These are phyloP conservation scores for Torymus tubicola DNA, from an alignment of 2,888 invertebrate genomes.

Conservation along the genomic window DNA sequence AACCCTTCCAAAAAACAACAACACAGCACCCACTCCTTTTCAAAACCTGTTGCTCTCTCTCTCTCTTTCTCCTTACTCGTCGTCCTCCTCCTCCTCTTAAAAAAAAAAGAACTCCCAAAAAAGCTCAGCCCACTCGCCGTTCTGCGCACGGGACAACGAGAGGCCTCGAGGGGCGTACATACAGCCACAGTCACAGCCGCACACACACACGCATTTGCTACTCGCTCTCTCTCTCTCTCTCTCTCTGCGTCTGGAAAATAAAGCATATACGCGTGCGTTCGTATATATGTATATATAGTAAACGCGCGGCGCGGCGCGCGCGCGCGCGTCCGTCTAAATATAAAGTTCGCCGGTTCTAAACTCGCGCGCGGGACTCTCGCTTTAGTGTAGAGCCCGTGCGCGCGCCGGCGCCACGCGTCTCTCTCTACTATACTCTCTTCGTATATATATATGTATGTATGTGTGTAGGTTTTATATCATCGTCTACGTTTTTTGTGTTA, in stretches of 20 bases:
- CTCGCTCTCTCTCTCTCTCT: constrained; percentile 5
- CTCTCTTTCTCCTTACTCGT: too few species aligned
- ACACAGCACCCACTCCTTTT: too few species aligned
- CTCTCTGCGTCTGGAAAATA: constrained; percentile 55
- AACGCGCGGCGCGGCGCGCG: too few species aligned
- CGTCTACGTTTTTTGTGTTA: not conserved
- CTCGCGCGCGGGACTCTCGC: too few species aligned
- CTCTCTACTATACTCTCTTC: not conserved
- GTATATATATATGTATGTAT: not conserved
- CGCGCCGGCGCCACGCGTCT: constrained; percentile 16
- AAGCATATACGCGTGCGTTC: constrained; percentile 57
- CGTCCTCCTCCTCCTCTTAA: too few species aligned
- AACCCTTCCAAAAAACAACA: too few species aligned
- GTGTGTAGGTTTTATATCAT: not conserved
- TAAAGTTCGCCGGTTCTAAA: constrained; percentile 60
- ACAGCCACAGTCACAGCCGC: not conserved
- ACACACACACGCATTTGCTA: not conserved
- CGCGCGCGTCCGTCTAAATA: constrained; percentile 65
- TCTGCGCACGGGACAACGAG: not conserved
- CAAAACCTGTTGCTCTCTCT: too few species aligned
- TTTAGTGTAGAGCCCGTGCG: constrained; percentile 22
- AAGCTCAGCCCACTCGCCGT: too few species aligned
- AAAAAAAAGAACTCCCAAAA: too few species aligned
- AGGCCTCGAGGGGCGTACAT: constrained; percentile 10
- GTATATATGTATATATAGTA: too few species aligned